phyloP scores from a whole-genome alignment of 2,797 vertebrate species.

The Cryptoprocta ferox region DNA sequence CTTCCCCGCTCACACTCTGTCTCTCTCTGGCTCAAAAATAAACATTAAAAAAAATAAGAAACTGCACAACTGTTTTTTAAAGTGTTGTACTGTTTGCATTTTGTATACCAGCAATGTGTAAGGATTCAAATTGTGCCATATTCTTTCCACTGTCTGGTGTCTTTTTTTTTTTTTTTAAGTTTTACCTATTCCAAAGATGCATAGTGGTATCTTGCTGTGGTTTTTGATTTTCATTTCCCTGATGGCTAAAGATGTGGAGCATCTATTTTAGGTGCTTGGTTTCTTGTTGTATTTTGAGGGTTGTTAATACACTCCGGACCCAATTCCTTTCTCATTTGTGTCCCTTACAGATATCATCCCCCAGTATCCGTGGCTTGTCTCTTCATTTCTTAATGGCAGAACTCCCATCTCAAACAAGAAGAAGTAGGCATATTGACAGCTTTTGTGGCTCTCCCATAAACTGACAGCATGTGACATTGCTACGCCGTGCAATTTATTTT shows the following conservation, averaged over 20 bases:
- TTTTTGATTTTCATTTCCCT: neutral
- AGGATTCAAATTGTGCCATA: neutral
- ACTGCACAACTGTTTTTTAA: neutral
- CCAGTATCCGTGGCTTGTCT: neutral
- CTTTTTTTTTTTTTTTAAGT: neutral
- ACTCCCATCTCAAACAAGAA: neutral
- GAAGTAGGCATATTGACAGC: neutral
- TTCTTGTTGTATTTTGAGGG: neutral
- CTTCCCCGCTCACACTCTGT: too few relatives aligned
- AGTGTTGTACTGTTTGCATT: neutral
- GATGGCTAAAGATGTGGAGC: too few relatives aligned
- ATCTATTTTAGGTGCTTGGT: neutral
- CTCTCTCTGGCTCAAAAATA: too few relatives aligned
- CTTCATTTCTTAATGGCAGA: neutral
- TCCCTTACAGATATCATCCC: neutral
- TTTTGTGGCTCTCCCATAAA: neutral
- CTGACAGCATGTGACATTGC: neutral
- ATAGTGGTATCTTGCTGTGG: neutral
- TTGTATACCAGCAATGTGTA: neutral
- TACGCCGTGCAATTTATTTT: neutral
- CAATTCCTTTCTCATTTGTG: neutral
- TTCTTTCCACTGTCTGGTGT: neutral
- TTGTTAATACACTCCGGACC: neutral
- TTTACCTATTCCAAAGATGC: neutral
- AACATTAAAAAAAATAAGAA: too few relatives aligned